These are phyloP conservation scores for Cheilosia urbana DNA, from an alignment of 2,888 invertebrate genomes.

Conservation along the genomic window DNA sequence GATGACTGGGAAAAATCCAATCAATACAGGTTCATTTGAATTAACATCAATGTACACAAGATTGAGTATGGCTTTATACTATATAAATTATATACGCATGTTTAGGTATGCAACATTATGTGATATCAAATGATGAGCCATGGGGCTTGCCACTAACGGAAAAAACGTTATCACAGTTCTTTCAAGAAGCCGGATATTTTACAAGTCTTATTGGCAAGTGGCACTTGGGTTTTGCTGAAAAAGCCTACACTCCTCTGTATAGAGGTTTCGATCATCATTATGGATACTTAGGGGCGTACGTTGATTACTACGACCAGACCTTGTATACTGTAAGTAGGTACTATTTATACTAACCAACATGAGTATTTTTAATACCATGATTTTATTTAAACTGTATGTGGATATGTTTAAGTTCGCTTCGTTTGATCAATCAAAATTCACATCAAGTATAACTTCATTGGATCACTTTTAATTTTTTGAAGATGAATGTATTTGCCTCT, in stretches of 20 bases:
- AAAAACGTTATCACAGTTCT: conserved; percentile 88
- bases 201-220: conserved; percentile 96
- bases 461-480: too few relatives aligned
- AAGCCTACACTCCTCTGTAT: conserved; percentile 86
- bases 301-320: conserved; percentile 91
- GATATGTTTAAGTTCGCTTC: too few relatives aligned
- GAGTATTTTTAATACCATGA: too few relatives aligned
- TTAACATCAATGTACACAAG: neutral
- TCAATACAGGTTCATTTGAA: conserved; percentile 86
- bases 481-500: too few relatives aligned
- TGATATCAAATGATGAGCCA: conserved; percentile 88
- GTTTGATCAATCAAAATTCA: too few relatives aligned
- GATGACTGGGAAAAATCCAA: conserved; percentile 94
- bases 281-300: conserved; percentile 92
- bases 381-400: too few relatives aligned
- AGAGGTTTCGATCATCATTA: conserved; percentile 92
- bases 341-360: too few relatives aligned
- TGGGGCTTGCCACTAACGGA: conserved; percentile 89
- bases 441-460: too few relatives aligned
- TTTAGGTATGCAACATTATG: conserved; percentile 89
- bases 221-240: conserved; percentile 92
- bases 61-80: neutral
- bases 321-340: conserved; percentile 83
- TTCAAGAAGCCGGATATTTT: conserved; percentile 89
- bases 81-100: neutral